Conservation (phyloP, 2,113 vertebrate species). For the Thinocorus orbignyianus region DNA sequence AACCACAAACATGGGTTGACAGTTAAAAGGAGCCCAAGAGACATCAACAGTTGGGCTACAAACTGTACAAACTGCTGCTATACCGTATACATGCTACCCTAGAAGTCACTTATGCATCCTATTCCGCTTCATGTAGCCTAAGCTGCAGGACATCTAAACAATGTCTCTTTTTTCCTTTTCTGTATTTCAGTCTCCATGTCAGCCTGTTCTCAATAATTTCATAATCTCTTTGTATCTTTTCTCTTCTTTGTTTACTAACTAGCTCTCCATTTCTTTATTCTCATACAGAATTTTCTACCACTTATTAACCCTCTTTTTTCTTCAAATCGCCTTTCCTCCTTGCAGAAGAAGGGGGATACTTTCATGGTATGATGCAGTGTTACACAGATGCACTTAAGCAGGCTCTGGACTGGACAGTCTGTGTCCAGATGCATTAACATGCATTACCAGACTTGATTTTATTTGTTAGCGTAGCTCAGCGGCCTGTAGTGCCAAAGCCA, state of each 20-base stretch:
- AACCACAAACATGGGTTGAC: neutral
- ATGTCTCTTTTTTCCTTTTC: neutral
- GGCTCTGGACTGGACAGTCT: neutral
- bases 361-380: rapidly evolving
- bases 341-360: rapidly evolving
- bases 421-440: neutral
- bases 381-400: neutral
- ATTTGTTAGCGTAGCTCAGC: neutral
- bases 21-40: neutral
- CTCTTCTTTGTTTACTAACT: neutral
- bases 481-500: neutral
- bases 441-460: neutral
- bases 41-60: neutral
- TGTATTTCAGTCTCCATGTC: neutral
- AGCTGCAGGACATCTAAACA: neutral
- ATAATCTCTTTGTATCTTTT: neutral
- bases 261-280: neutral
- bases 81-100: neutral
- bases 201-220: neutral
- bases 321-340: neutral
- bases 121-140: neutral
- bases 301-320: neutral
- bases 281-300: neutral
- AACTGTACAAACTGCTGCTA: too few relatives aligned
- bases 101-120: neutral